These are phyloP conservation scores for Philereme transversata DNA, from an alignment of 2,888 invertebrate genomes.

Conservation along the genomic window DNA sequence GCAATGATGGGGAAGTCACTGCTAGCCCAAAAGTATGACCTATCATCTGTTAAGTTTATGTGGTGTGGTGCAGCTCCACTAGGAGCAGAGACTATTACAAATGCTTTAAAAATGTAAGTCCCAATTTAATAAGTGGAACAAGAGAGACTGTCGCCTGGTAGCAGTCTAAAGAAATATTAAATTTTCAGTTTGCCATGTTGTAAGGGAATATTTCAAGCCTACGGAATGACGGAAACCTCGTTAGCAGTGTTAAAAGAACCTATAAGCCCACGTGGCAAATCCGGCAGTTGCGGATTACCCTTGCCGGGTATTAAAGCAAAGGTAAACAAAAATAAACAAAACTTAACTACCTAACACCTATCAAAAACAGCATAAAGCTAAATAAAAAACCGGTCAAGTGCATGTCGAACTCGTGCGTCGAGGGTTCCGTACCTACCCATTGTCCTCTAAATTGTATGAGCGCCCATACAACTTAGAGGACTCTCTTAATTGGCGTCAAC, in stretches of 20 bases:
- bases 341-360: no score
- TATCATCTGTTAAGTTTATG: slow-evolving; percentile 54
- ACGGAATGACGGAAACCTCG: slow-evolving; percentile 69
- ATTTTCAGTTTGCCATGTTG: slow-evolving; percentile 58
- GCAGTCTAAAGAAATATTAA: neutral
- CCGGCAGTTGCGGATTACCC: slow-evolving; percentile 44
- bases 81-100: slow-evolving; percentile 51
- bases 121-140: no score
- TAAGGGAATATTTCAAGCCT: slow-evolving; percentile 58
- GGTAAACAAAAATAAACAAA: slow-evolving; percentile 35
- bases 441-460: no score
- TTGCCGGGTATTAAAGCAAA: slow-evolving; percentile 42
- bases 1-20: slow-evolving; percentile 62
- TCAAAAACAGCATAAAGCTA: no score
- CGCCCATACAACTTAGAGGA: no score
- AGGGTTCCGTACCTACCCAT: no score
- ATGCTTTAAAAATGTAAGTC: slow-evolving; percentile 55
- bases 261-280: slow-evolving; percentile 29
- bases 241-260: slow-evolving; percentile 54
- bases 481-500: no score
- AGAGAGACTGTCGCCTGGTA: no score
- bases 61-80: slow-evolving; percentile 69
- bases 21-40: slow-evolving; percentile 57
- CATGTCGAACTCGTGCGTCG: no score
- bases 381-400: no score